Evolutionary conservation across 2,888 invertebrate genomes (phyloP).

Genomic region (Calephelis perditalis): DNA sequence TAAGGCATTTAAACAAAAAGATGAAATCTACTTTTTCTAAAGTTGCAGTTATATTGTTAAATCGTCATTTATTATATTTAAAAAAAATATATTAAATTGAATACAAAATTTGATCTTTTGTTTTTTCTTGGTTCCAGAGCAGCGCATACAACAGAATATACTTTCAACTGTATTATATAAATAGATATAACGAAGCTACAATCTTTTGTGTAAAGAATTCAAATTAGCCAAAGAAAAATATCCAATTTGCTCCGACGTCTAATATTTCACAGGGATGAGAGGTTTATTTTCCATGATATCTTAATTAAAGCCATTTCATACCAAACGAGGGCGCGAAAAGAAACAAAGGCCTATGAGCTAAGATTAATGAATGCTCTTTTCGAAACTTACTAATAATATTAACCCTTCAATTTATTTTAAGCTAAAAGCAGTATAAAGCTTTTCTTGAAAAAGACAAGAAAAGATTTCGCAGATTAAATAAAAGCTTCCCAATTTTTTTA

Average conservation of each 20-base stretch:
- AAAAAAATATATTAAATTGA: too few relatives aligned
- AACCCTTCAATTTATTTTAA: constrained; percentile 30
- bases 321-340: constrained; percentile 51
- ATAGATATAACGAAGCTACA: constrained; percentile 19
- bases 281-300: constrained; percentile 69
- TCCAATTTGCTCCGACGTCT: constrained; percentile 43
- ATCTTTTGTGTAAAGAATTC: constrained; percentile 15
- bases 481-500: too few relatives aligned
- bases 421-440: too few relatives aligned
- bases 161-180: constrained; percentile 7
- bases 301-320: constrained; percentile 63
- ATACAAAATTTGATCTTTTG: too few relatives aligned
- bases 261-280: constrained; percentile 56
- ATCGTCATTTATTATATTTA: too few relatives aligned
- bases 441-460: too few relatives aligned
- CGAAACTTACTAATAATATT: constrained; percentile 57
- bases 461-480: too few relatives aligned
- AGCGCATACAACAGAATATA: background rate
- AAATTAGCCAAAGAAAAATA: constrained; percentile 34
- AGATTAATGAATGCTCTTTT: constrained; percentile 63
- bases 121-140: too few relatives aligned
- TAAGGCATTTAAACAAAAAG: too few relatives aligned
- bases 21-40: too few relatives aligned
- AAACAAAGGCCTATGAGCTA: constrained; percentile 56
- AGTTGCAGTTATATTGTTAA: too few relatives aligned